phyloP scores from a whole-genome alignment of 2,797 vertebrate genomes.

The Gambelia wislizenii region DNA sequence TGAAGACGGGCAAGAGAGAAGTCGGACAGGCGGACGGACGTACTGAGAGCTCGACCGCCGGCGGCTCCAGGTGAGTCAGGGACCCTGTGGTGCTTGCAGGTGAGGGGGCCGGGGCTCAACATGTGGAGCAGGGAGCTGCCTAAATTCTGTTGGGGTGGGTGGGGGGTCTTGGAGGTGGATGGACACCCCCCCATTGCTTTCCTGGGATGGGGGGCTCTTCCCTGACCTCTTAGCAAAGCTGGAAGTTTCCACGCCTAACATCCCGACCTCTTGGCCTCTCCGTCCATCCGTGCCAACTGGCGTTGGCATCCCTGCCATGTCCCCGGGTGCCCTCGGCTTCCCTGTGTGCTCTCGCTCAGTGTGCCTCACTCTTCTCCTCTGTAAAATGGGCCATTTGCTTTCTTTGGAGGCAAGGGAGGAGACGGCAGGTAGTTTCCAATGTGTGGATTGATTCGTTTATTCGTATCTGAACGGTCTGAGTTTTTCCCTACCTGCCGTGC shows the following conservation, averaged over 20 bases:
- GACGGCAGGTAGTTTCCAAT: too few species aligned
- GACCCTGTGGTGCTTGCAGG: background rate
- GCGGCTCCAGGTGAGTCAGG: constrained; percentile 65
- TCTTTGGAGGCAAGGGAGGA: background rate
- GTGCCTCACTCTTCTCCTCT: background rate
- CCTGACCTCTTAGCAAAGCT: background rate
- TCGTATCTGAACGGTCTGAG: too few species aligned
- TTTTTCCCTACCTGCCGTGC: too few species aligned
- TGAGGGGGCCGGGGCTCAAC: too few species aligned
- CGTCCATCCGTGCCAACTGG: background rate
- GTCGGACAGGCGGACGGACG: background rate
- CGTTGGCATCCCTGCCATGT: background rate
- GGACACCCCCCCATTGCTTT: background rate
- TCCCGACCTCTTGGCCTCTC: background rate
- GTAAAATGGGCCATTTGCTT: background rate
- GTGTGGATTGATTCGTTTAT: too few species aligned
- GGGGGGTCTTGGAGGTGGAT: background rate
- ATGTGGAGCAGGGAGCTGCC: background rate
- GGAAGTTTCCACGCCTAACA: background rate
- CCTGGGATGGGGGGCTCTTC: background rate
- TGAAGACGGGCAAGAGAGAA: background rate
- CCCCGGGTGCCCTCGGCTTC: background rate
- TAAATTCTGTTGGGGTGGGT: too few species aligned
- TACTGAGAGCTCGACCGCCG: background rate
- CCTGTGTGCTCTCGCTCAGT: too few species aligned